Conservation (phyloP, 2,113 vertebrate genomes). For the Puntigrus tetrazona region DNA sequence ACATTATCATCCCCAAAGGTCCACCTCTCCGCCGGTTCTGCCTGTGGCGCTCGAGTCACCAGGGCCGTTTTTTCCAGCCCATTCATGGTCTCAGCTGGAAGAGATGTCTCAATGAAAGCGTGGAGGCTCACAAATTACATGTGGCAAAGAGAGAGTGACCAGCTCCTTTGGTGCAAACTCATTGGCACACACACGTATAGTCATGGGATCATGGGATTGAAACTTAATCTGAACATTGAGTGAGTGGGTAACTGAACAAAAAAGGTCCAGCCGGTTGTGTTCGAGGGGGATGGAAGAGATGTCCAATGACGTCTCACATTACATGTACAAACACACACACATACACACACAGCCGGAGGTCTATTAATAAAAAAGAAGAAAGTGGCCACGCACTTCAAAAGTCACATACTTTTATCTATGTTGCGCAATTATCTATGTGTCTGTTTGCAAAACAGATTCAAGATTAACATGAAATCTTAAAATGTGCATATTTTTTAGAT, state of each 20-base stretch:
- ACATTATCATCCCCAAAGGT: slow-evolving; percentile 2
- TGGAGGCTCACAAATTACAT: too few species aligned
- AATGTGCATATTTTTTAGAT: background rate
- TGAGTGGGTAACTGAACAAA: slow-evolving; percentile 51
- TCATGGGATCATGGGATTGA: slow-evolving; percentile 74
- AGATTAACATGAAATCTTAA: background rate
- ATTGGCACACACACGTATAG: slow-evolving; percentile 52
- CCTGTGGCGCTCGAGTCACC: slow-evolving; percentile 42
- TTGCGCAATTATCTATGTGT: too few species aligned
- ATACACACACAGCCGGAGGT: background rate
- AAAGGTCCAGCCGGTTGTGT: slow-evolving; percentile 34
- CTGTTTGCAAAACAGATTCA: background rate
- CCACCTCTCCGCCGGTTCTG: slow-evolving; percentile 22
- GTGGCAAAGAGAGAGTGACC: too few species aligned
- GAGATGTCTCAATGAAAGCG: too few species aligned
- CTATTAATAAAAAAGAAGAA: slow-evolving; percentile 1
- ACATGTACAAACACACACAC: slow-evolving; percentile 8
- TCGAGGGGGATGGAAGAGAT: background rate
- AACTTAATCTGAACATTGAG: slow-evolving; percentile 69
- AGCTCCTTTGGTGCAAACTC: slow-evolving; percentile 46
- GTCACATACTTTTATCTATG: too few species aligned
- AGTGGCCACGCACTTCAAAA: background rate
- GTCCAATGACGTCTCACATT: background rate
- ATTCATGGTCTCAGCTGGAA: slow-evolving; percentile 81
- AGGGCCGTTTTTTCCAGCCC: slow-evolving; percentile 71